Percentiles rank a stretch among this genome's conserved stretches.
phyloP scores from a whole-genome alignment of 1,140 invertebrate genomes.

The Bathynomus jamesi region DNA sequence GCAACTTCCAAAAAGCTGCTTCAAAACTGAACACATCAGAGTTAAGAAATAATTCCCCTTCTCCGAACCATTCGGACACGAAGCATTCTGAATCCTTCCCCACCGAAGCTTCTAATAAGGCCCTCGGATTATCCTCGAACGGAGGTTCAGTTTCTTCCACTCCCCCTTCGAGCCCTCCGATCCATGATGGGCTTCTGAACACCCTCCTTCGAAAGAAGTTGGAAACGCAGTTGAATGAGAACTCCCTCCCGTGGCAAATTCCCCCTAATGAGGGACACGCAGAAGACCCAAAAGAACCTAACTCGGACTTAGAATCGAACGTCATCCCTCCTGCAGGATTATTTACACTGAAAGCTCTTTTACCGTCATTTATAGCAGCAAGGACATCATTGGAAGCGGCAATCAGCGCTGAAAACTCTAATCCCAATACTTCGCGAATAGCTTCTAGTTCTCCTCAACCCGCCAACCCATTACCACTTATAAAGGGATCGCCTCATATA shows the following conservation, averaged over 20 bases:
- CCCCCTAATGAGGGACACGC: neutral
- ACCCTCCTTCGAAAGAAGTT: neutral
- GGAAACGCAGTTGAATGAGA: neutral
- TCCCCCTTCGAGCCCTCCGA: neutral
- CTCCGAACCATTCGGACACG: neutral
- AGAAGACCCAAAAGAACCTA: neutral
- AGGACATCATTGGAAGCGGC: neutral
- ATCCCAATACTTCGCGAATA: neutral
- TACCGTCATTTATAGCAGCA: neutral
- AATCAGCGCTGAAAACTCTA: neutral
- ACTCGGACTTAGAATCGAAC: neutral
- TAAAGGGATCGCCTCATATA: neutral
- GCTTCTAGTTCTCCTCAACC: neutral
- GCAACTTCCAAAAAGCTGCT: conserved; percentile 62
- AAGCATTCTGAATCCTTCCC: neutral
- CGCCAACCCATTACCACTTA: neutral
- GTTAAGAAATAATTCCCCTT: neutral
- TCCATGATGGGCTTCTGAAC: neutral
- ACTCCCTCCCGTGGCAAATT: neutral
- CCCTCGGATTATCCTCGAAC: neutral
- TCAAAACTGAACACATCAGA: neutral
- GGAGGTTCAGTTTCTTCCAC: neutral
- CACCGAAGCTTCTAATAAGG: neutral
- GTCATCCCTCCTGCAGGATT: neutral
- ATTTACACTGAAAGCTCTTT: neutral